These are phyloP conservation scores for Acleris emargana DNA, from an alignment of 2,888 invertebrate species.

Conservation along the genomic window DNA sequence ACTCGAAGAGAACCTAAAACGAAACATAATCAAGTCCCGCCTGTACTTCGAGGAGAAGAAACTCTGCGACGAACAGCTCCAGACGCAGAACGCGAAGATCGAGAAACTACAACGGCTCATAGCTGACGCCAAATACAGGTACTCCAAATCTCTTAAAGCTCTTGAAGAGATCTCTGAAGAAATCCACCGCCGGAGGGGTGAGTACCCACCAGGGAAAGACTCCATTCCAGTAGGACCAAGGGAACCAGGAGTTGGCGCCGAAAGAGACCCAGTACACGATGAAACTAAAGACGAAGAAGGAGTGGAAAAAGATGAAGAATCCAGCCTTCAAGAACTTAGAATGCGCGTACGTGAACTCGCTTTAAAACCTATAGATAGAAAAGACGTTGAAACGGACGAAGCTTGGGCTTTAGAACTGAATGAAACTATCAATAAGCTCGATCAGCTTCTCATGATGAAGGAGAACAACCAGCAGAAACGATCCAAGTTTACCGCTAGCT, in stretches of 20 bases:
- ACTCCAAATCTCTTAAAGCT: slow-evolving; percentile 91
- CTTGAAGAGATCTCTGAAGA: slow-evolving; percentile 96
- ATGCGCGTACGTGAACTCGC: slow-evolving; percentile 89
- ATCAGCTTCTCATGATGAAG: slow-evolving; percentile 87
- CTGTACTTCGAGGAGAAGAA: slow-evolving; percentile 96
- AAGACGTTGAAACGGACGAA: slow-evolving; percentile 87
- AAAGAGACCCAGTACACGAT: slow-evolving; percentile 80
- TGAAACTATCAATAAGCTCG: slow-evolving; percentile 90
- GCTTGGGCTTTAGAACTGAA: slow-evolving; percentile 91
- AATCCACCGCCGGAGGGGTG: slow-evolving; percentile 89
- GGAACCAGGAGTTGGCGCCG: slow-evolving; percentile 91
- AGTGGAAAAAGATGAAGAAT: slow-evolving; percentile 75
- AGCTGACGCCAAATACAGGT: slow-evolving; percentile 90
- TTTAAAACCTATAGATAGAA: slow-evolving; percentile 89
- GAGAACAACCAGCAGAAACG: slow-evolving; percentile 84
- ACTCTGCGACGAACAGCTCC: slow-evolving; percentile 92
- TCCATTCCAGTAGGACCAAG: slow-evolving; percentile 78
- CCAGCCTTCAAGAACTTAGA: slow-evolving; percentile 86
- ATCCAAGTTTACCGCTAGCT: slow-evolving; percentile 71
- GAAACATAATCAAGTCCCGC: slow-evolving; percentile 93
- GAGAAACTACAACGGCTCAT: slow-evolving; percentile 92
- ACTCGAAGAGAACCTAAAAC: slow-evolving; percentile 91
- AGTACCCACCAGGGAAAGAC: slow-evolving; percentile 75
- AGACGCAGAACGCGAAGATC: slow-evolving; percentile 93
- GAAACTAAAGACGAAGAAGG: slow-evolving; percentile 55